Evolutionary conservation across 2,113 vertebrate species (phyloP).

Genomic region (Prolemur simus): DNA sequence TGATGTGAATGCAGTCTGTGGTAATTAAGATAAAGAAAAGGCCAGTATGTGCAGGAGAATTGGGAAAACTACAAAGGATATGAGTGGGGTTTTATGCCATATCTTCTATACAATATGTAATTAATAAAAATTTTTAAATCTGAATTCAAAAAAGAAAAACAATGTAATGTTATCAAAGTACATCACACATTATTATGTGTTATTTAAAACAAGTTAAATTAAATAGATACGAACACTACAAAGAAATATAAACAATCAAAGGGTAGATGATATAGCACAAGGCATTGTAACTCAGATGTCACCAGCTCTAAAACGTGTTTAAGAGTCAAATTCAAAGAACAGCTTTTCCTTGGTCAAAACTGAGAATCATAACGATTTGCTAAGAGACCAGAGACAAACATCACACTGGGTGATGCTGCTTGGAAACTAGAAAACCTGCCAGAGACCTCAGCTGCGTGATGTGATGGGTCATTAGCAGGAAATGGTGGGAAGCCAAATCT

Average conservation of each 20-base stretch:
- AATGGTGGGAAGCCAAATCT: neutral
- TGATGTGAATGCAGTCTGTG: neutral
- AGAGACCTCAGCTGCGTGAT: neutral
- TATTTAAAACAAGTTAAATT: neutral
- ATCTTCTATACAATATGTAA: neutral
- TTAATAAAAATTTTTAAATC: neutral
- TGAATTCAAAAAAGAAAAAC: neutral
- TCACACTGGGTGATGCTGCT: neutral
- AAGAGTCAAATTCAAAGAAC: neutral
- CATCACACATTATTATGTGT: neutral
- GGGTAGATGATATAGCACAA: neutral
- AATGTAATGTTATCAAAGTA: neutral
- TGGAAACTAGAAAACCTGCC: neutral
- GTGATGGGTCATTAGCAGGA: neutral
- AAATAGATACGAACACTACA: neutral
- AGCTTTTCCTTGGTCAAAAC: neutral
- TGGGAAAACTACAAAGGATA: neutral
- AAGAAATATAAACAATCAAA: neutral
- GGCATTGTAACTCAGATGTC: neutral
- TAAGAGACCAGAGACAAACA: neutral
- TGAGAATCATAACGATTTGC: neutral
- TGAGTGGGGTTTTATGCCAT: neutral
- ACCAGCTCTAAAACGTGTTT: neutral
- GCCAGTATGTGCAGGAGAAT: neutral
- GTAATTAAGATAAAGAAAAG: neutral